phyloP scores from a whole-genome alignment of 2,113 vertebrate species.

The Pontoporia blainvillei region DNA sequence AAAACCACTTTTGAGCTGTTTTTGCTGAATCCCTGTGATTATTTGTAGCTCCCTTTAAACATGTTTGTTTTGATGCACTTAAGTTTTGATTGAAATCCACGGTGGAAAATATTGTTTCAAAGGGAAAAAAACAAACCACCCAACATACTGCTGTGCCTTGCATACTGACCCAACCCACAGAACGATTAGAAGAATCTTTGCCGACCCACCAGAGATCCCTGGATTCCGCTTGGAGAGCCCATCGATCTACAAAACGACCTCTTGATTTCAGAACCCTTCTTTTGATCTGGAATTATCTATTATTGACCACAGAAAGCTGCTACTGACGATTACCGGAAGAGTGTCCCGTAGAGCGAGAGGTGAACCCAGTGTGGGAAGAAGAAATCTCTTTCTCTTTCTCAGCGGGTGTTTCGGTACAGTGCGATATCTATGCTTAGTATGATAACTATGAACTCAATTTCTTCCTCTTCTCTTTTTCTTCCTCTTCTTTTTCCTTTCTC shows the following conservation, averaged over 20 bases:
- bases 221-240: neutral
- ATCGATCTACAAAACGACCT: constrained; percentile 7
- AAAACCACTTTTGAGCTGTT: neutral
- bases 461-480: neutral
- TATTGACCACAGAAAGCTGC: neutral
- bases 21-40: neutral
- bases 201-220: neutral
- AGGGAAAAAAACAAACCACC: neutral
- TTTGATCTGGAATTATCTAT: constrained; percentile 30
- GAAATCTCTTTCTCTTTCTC: constrained; percentile 20
- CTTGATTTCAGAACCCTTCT: constrained; percentile 30
- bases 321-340: neutral
- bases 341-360: neutral
- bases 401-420: neutral
- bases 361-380: constrained; percentile 18
- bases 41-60: neutral
- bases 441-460: neutral
- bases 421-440: neutral
- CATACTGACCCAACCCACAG: constrained; percentile 53
- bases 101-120: constrained; percentile 11
- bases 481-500: neutral
- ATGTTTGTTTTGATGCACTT: constrained; percentile 14
- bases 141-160: neutral
- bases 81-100: constrained; percentile 31
- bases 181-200: neutral